Evolutionary conservation across 1,140 invertebrate genomes (phyloP).

Genomic region (Drosophila pandora): DNA sequence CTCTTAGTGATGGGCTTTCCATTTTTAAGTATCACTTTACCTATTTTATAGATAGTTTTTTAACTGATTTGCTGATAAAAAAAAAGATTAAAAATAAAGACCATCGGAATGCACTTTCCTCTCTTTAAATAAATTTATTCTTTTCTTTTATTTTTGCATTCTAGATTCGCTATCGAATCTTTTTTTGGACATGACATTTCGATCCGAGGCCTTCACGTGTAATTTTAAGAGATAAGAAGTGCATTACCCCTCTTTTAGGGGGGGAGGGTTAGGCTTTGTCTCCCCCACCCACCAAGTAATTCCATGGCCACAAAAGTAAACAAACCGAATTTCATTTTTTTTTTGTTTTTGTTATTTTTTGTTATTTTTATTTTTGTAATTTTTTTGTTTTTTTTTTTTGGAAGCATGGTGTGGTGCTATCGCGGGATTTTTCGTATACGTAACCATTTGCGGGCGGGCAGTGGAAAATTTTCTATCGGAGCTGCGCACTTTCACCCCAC

Average conservation of each 20-base stretch:
- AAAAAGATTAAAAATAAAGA: too few species aligned
- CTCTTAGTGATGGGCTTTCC: background rate
- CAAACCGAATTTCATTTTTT: slow-evolving; percentile 10
- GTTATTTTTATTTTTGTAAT: background rate
- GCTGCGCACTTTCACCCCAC: slow-evolving; percentile 44
- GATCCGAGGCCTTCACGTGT: background rate
- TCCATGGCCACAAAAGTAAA: slow-evolving; percentile 19
- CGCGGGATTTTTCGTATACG: slow-evolving; percentile 44
- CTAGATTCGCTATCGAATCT: background rate
- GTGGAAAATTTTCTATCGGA: slow-evolving; percentile 69
- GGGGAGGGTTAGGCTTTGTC: too few species aligned
- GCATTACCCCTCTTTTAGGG: background rate
- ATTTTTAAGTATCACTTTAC: too few species aligned
- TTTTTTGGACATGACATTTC: slow-evolving; percentile 1
- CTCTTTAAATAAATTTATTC: background rate
- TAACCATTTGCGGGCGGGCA: slow-evolving; percentile 49
- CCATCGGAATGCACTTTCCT: background rate
- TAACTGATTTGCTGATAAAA: too few species aligned
- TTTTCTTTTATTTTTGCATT: background rate
- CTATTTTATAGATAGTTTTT: too few species aligned
- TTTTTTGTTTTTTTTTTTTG: background rate
- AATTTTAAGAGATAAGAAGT: slow-evolving; percentile 1
- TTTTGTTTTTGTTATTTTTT: too few species aligned
- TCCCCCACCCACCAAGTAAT: background rate
- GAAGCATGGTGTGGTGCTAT: slow-evolving; percentile 51